A percentile compares a stretch with the other conserved stretches of the same genome.
These are phyloP conservation scores for Gambusia affinis DNA, from an alignment of 2,113 vertebrate species.

Conservation along the genomic window DNA sequence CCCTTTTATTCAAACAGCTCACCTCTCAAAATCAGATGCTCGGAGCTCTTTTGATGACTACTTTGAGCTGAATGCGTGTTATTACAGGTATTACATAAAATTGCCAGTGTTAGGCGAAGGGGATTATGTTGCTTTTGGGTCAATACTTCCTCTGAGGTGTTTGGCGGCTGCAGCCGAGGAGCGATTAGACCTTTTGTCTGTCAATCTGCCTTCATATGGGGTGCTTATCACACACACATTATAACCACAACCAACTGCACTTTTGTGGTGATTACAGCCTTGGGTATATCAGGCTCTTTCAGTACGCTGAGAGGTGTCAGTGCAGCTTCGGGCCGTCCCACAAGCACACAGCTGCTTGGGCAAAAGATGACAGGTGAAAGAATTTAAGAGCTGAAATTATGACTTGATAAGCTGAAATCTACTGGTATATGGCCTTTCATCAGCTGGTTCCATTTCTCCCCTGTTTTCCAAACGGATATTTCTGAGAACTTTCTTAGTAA, in stretches of 20 bases:
- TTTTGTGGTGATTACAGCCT: conserved; percentile 41
- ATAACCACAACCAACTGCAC: conserved; percentile 37
- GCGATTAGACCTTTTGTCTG: conserved; percentile 90
- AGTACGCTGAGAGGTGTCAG: conserved; percentile 52
- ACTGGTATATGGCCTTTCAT: background rate
- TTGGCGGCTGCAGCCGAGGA: conserved; percentile 86
- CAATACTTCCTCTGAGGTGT: conserved; percentile 94
- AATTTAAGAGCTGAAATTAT: conserved; percentile 19
- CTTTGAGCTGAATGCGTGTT: conserved; percentile 92
- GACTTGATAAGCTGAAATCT: conserved; percentile 19
- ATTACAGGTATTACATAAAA: conserved; percentile 99
- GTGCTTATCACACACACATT: conserved; percentile 41
- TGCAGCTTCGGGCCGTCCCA: conserved; percentile 10
- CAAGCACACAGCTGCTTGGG: conserved; percentile 2
- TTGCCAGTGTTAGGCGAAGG: conserved; percentile 96
- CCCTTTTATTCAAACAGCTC: conserved; percentile 72
- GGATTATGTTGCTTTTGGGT: conserved; percentile 95
- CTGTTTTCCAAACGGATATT: background rate
- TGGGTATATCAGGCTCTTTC: conserved; percentile 43
- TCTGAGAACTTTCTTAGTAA: background rate
- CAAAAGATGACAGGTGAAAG: conserved; percentile 35
- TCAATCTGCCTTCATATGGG: conserved; percentile 89
- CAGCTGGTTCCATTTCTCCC: background rate
- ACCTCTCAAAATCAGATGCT: conserved; percentile 87
- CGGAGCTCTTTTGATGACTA: conserved; percentile 86